These are phyloP conservation scores for Chloroclysta siterata DNA, from an alignment of 2,888 invertebrate species.

Conservation along the genomic window DNA sequence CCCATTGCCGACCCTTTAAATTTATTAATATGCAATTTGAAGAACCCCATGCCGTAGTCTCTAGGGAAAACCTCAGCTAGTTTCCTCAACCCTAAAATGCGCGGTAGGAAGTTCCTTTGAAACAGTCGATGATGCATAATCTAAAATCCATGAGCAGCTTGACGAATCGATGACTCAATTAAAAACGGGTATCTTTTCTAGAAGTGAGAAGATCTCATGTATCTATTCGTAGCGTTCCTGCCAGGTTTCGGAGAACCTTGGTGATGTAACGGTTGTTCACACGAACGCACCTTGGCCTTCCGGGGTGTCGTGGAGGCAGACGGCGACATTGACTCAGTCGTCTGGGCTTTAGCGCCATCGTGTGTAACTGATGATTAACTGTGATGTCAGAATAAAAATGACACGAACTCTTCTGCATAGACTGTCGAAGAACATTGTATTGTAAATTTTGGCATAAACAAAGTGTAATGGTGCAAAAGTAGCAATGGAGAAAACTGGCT, in stretches of 20 bases:
- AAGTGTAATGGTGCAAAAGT: too few relatives aligned
- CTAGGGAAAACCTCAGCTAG: too few relatives aligned
- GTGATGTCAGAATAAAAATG: conserved; percentile 2
- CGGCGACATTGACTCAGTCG: conserved; percentile 23
- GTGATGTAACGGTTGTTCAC: conserved; percentile 29
- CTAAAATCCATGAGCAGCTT: not conserved
- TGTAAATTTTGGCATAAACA: too few relatives aligned
- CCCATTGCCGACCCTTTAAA: too few relatives aligned
- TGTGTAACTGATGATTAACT: conserved; percentile 13
- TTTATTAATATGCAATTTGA: too few relatives aligned
- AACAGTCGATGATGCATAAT: not conserved
- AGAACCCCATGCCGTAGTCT: too few relatives aligned
- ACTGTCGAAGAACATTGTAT: not conserved
- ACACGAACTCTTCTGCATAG: not conserved
- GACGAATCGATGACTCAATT: conserved; percentile 16
- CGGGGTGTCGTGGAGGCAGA: conserved; percentile 18
- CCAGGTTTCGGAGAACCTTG: conserved; percentile 17
- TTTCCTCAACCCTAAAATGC: too few relatives aligned
- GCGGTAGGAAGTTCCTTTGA: too few relatives aligned
- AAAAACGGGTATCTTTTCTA: conserved; percentile 1
- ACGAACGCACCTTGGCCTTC: conserved; percentile 22
- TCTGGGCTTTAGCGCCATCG: conserved; percentile 22
- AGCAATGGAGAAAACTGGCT: too few relatives aligned
- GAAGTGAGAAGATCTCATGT: conserved; percentile 12
- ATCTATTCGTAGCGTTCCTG: conserved; percentile 18